Conservation (phyloP, 2,888 invertebrate genomes). For the Polydesmus complanatus region DNA sequence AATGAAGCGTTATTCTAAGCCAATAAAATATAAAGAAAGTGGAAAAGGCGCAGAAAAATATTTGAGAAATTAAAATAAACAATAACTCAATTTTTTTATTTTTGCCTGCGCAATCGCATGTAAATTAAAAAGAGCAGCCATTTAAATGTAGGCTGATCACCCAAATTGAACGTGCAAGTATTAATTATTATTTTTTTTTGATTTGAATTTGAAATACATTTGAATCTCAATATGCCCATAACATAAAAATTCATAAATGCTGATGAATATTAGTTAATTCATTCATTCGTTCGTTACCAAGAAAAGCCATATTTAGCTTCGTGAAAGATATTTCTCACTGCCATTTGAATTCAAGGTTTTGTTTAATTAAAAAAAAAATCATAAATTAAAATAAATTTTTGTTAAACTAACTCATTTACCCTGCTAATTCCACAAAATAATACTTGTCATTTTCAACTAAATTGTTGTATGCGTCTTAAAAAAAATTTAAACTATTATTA, state of each 20-base stretch:
- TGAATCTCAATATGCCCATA: background rate
- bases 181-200: background rate
- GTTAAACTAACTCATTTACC: too few species aligned
- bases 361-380: too few species aligned
- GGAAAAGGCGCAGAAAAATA: background rate
- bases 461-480: too few species aligned
- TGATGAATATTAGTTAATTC: background rate
- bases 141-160: too few species aligned
- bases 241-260: background rate
- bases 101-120: background rate
- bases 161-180: too few species aligned
- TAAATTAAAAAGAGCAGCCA: background rate
- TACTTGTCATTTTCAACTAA: too few species aligned
- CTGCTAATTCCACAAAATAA: too few species aligned
- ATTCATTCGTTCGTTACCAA: background rate
- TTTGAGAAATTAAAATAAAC: too few species aligned
- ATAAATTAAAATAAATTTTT: too few species aligned
- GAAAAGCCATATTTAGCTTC: slow-evolving; percentile 15
- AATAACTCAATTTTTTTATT: background rate
- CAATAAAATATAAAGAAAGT: background rate
- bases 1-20: background rate
- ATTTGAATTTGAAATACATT: background rate
- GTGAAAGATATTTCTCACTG: slow-evolving; percentile 3
- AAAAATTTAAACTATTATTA: too few species aligned
- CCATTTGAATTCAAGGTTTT: background rate